phyloP scores from a whole-genome alignment of 2,888 invertebrate species.

The Agonopterix subpropinquella region DNA sequence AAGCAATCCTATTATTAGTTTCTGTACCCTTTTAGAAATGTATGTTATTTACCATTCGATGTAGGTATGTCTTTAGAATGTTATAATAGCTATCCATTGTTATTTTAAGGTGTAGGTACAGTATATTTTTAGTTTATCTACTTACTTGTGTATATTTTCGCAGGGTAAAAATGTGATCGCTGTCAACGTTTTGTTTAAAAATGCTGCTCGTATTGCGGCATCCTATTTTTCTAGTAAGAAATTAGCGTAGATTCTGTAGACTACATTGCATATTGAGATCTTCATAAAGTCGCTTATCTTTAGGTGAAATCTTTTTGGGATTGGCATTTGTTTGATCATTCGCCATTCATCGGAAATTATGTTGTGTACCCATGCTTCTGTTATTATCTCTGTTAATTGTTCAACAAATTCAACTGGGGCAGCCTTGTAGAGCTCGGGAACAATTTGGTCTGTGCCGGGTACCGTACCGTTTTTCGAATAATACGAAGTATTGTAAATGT shows the following conservation, averaged over 20 bases:
- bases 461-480: neutral
- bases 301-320: neutral
- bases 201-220: neutral
- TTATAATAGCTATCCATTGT: no score
- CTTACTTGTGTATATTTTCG: no score
- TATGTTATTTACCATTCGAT: no score
- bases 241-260: neutral
- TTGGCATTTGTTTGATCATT: neutral
- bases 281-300: neutral
- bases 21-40: no score
- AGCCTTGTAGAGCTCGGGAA: neutral
- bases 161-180: neutral
- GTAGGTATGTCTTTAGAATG: no score
- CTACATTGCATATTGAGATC: neutral
- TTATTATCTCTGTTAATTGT: neutral
- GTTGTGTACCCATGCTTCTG: neutral
- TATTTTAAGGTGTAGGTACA: no score
- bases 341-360: neutral
- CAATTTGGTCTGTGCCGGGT: neutral
- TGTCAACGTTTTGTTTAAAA: neutral
- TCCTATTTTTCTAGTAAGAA: neutral
- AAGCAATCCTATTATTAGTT: no score
- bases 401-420: neutral
- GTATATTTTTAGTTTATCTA: no score
- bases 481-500: no score